Base-by-base conservation (phyloP, 2,888 invertebrate species). In the Nomada ferruginata region DNA sequence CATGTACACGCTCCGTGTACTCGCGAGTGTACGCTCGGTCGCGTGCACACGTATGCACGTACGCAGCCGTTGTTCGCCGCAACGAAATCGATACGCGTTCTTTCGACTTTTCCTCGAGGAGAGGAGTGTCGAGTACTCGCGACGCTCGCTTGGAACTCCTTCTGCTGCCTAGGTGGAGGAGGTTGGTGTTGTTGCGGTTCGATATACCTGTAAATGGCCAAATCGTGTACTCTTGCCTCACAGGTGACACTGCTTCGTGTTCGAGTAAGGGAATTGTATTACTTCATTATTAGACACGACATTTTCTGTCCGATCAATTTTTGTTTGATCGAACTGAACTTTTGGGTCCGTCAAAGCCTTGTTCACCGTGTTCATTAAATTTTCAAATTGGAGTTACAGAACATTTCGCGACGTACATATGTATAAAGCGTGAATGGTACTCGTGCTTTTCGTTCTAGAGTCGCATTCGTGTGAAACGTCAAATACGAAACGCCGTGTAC, bases 51-150 rank as follows among this genome's bases (percentile, higher is more conserved):
- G 23, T 20, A 26, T 50, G 13, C n/a, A 60, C 59, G 53, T 59
- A 66, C 42, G 20, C 53, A 36, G 23, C 59, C 20, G 50, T 76
- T 57, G 68, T 66, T 75, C 85, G 78, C 87, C 75, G 83, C 83
- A 87, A 57, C 73, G 75, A 75, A 87, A 87, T 87, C 87, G 75
- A 87, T 87, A 89, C 70, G 63, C 73, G 59, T 81, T 72, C 61
- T 76, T 84, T 84, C 76, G 61, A 73, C 76, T 69, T 76, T 86
- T 60, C 74, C 76, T 75, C 59, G 47, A 87, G 9, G 18, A 26
- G 20, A 55, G 52, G 20, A 63, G 42, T 52, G 13, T 15, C 60
- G 53, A 53, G 23, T 11, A 44, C 10, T n/a, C 29, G 52, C 20
- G 18, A 7, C 42, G 23, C 11, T 26, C 15, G n/a, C 29, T 23